These are phyloP conservation scores for Zaprionus obscuricornis DNA, from an alignment of 2,888 invertebrate species.

Conservation along the genomic window DNA sequence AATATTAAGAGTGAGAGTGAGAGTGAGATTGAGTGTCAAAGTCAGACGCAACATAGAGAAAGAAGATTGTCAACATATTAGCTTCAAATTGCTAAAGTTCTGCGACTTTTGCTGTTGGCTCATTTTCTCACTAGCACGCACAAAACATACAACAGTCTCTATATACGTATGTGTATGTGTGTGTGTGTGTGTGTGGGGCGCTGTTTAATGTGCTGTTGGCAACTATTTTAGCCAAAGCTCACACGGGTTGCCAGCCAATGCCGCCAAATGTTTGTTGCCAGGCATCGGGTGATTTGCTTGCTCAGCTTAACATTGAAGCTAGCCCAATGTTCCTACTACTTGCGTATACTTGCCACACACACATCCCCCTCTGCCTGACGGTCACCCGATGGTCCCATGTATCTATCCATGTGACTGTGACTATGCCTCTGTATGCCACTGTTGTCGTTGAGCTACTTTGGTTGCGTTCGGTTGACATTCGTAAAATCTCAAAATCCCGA, in stretches of 20 bases:
- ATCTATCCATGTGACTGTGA: too few species aligned
- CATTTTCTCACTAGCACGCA: constrained; percentile 65
- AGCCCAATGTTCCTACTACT: constrained; percentile 20
- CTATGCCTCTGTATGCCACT: constrained; percentile 24
- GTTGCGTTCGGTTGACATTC: constrained; percentile 82
- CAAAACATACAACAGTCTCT: constrained; percentile 8
- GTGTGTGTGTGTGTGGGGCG: constrained; percentile 26
- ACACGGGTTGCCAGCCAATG: constrained; percentile 65
- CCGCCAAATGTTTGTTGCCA: constrained; percentile 50
- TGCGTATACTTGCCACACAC: constrained; percentile 17
- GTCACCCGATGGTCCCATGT: constrained; percentile 19
- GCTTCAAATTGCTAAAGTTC: constrained; percentile 78
- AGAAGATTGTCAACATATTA: constrained; percentile 80
- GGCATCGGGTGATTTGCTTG: constrained; percentile 71
- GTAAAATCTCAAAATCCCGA: constrained; percentile 84
- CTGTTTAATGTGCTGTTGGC: constrained; percentile 80
- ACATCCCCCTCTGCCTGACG: not conserved
- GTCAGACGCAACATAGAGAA: constrained; percentile 52
- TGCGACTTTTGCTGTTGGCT: constrained; percentile 74
- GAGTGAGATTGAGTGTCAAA: not conserved
- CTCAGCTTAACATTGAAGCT: constrained; percentile 65
- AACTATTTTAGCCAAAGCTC: constrained; percentile 80
- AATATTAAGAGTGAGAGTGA: too few species aligned
- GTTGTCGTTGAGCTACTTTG: constrained; percentile 57
- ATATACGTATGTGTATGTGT: not conserved